Evolutionary conservation across 2,888 invertebrate genomes (phyloP), one percentile per base, ranked within the genome.

Genomic region (Diabrotica balteata): DNA sequence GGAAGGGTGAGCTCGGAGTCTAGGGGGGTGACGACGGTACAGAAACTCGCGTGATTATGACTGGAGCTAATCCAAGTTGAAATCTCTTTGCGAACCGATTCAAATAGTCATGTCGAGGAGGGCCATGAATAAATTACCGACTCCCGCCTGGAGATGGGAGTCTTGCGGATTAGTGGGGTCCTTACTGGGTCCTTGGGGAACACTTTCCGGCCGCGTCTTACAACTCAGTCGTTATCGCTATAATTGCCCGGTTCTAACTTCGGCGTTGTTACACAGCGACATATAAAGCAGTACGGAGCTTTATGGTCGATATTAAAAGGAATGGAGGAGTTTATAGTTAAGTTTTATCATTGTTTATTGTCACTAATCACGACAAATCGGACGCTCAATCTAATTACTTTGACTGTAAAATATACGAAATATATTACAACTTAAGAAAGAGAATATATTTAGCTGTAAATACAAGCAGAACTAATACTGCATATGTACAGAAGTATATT

Each of bases 91-190:
- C 80, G 79, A 79, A 80, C 80, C 80, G 80, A 80, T 82, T 80
- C 80, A 79, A 81, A 80, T 81, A 80, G 81, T 82, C 81, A 79
- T 81, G 81, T 81, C 79, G 80, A 78, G 79, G 77, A 80, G 79
- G 77, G 81, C 81, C 81, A 82, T 83, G 83, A 83, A 83, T 83
- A 83, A 83, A 82, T 83, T 82, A 82, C 78, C 72, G 76, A n/a
- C 78, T 74, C 75, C 78, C 79, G 79, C 78, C 75, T 68, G 73
- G 75, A 78, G 77, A 74, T 79, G 74, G 75, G 80, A 80, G 80
- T 80, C 81, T 81, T 80, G 80, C 75, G 80, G 80, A 81, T 81
- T 80, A 80, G 78, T 73, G 79, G 77, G 75, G 75, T 74, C 74
- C 79, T 79, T 79, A 74, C 78, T 73, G 71, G 75, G 73, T 79